A percentile compares a stretch with the other conserved stretches of the same genome.
phyloP scores from a whole-genome alignment of 2,797 vertebrate genomes.

The Pangasius macronema region DNA sequence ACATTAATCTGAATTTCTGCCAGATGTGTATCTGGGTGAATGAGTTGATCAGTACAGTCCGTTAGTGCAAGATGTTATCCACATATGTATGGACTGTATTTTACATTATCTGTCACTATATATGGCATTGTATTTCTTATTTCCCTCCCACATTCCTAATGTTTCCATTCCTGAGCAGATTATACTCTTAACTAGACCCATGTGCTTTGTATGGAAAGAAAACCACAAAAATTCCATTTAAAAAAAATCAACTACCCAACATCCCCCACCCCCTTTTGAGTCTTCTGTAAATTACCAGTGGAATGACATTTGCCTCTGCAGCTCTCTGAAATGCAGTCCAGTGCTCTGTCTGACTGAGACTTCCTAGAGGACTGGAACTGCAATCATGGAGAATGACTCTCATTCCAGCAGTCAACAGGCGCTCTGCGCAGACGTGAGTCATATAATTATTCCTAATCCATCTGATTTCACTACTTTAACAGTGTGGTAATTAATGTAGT shows the following conservation, averaged over 20 bases:
- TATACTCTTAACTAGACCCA: conserved; percentile 16
- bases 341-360: conserved; percentile 60
- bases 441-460: conserved; percentile 19
- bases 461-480: neutral
- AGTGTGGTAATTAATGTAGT: neutral
- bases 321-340: conserved; percentile 61
- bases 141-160: neutral
- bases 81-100: neutral
- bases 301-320: conserved; percentile 66
- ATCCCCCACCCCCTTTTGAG: conserved; percentile 66
- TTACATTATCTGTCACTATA: neutral
- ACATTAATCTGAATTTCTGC: neutral
- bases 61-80: neutral
- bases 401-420: conserved; percentile 74
- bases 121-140: neutral
- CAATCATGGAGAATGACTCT: conserved; percentile 72
- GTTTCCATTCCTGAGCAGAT: neutral
- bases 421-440: conserved; percentile 81
- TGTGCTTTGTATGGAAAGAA: conserved; percentile 70
- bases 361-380: conserved; percentile 45
- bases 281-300: conserved; percentile 70
- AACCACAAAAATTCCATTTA: conserved; percentile 71
- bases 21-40: neutral
- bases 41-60: neutral
- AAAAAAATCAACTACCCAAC: conserved; percentile 56